A percentile compares a stretch with the other conserved stretches of the same genome.
Evolutionary conservation across 2,797 vertebrate species (phyloP).

Genomic region (Cheirogaleus major): DNA sequence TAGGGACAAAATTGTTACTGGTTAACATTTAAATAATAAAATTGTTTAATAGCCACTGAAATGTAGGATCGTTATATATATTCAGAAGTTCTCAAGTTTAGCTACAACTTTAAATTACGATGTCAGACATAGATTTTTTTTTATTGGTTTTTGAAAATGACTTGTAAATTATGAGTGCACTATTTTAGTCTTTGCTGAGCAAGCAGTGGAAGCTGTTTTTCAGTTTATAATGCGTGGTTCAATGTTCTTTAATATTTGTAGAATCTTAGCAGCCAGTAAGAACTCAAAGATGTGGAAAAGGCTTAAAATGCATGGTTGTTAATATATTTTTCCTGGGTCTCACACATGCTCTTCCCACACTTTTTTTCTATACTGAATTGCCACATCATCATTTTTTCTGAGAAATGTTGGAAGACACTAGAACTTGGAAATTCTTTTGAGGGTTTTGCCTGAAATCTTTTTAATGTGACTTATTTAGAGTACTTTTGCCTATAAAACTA

Average conservation of each 20-base stretch:
- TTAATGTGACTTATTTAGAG: neutral
- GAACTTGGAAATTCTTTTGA: neutral
- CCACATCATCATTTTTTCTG: conserved; percentile 84
- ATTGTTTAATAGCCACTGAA: neutral
- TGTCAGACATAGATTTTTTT: neutral
- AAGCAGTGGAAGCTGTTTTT: neutral
- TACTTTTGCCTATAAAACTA: neutral
- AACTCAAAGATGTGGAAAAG: neutral
- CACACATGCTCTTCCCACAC: neutral
- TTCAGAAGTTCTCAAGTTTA: neutral
- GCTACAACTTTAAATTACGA: neutral
- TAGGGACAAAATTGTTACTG: neutral
- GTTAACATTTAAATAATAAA: neutral
- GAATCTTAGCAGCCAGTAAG: neutral
- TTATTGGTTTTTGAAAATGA: neutral
- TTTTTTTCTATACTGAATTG: conserved; percentile 39
- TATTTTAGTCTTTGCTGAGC: neutral
- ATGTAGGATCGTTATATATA: neutral
- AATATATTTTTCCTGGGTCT: neutral
- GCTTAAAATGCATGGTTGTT: neutral
- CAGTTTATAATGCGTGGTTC: neutral
- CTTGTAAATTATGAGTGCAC: neutral
- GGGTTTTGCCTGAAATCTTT: neutral
- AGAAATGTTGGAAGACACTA: neutral
- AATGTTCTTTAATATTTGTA: neutral